These are phyloP conservation scores for Ammodytes dubius DNA, from an alignment of 2,113 vertebrate genomes.

Conservation along the genomic window DNA sequence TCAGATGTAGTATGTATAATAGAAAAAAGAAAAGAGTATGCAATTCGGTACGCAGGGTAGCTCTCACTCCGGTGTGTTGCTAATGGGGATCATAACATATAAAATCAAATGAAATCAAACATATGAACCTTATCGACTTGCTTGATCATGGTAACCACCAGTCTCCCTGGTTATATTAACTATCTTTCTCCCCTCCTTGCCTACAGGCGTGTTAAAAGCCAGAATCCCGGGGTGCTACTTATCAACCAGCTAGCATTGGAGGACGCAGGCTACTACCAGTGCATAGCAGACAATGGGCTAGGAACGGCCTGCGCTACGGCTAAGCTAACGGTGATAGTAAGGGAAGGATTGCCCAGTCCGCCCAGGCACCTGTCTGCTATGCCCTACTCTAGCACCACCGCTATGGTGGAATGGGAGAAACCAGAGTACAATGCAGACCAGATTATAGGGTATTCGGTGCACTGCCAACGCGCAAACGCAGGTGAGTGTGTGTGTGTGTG, in stretches of 20 bases:
- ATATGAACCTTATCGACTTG: too few relatives aligned
- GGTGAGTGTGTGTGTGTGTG: too few relatives aligned
- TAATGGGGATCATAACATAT: too few relatives aligned
- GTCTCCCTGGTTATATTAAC: too few relatives aligned
- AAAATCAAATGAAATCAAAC: too few relatives aligned
- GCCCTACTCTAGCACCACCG: conserved; percentile 91
- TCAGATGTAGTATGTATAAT: too few relatives aligned
- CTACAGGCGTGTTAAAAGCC: conserved; percentile 90
- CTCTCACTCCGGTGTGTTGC: too few relatives aligned
- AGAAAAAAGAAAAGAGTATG: too few relatives aligned
- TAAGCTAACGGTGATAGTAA: conserved; percentile 92
- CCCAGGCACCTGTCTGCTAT: conserved; percentile 88
- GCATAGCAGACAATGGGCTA: conserved; percentile 93
- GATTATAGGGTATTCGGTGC: conserved; percentile 97
- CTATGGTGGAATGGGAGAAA: conserved; percentile 93
- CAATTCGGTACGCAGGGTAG: too few relatives aligned
- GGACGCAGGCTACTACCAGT: conserved; percentile 97
- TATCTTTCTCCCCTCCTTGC: too few relatives aligned
- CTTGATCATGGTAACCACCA: too few relatives aligned
- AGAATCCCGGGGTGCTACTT: conserved; percentile 91
- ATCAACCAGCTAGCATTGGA: conserved; percentile 96
- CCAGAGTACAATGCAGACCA: conserved; percentile 94
- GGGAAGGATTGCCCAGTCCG: conserved; percentile 95
- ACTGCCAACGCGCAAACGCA: conserved; percentile 89
- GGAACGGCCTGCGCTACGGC: conserved; percentile 93